Conservation (phyloP, 2,797 vertebrate genomes). For the Trachurus trachurus region DNA sequence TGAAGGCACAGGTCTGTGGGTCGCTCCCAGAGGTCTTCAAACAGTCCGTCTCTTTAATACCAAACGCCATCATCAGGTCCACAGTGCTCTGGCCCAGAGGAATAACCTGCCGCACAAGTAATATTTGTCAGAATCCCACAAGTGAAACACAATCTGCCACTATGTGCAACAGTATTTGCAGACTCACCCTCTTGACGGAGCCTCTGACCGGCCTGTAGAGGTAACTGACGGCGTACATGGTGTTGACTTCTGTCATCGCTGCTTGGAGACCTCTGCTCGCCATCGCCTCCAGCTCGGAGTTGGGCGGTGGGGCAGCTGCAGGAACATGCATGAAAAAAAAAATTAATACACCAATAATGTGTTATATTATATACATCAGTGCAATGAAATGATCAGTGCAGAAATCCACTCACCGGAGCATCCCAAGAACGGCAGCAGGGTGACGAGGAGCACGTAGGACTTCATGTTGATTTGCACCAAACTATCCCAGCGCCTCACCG, state of each 20-base stretch:
- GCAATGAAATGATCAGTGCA: rapidly evolving
- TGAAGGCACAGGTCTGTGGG: conserved; percentile 70
- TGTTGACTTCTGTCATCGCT: conserved; percentile 72
- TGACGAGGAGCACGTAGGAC: conserved; percentile 41
- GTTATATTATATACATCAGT: neutral
- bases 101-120: conserved; percentile 58
- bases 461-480: conserved; percentile 66
- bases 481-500: neutral
- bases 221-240: conserved; percentile 14
- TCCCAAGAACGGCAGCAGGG: conserved; percentile 69
- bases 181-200: conserved; percentile 65
- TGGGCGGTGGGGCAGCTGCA: conserved; percentile 62
- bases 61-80: conserved; percentile 75
- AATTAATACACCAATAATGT: neutral
- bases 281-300: conserved; percentile 50
- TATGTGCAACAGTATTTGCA: neutral
- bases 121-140: neutral
- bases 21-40: conserved; percentile 56
- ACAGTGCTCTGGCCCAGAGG: conserved; percentile 50
- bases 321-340: neutral
- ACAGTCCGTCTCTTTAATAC: conserved; percentile 74
- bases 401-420: conserved; percentile 69
- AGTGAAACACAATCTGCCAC: no score
- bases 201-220: conserved; percentile 70
- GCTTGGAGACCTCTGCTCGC: conserved; percentile 58